These are phyloP conservation scores for Psilanteris sp. DNA, from an alignment of 1,140 invertebrate genomes.

Conservation along the genomic window DNA sequence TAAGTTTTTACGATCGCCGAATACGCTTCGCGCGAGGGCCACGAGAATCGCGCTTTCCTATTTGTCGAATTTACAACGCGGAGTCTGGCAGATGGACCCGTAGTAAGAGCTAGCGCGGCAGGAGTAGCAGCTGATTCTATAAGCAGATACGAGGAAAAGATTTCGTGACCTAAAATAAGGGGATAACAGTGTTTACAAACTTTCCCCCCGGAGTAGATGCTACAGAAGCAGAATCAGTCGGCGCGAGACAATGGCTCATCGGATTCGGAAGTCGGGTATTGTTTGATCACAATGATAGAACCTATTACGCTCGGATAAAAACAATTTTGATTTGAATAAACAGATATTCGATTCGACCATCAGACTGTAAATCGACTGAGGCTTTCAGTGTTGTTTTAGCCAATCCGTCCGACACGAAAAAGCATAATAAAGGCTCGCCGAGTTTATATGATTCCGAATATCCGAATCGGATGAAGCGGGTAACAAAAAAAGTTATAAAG, in stretches of 20 bases:
- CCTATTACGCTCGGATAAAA: too few species aligned
- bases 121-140: slow-evolving; percentile 77
- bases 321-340: too few species aligned
- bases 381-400: too few species aligned
- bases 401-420: too few species aligned
- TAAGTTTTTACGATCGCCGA: slow-evolving; percentile 38
- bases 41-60: background rate
- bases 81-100: slow-evolving; percentile 9
- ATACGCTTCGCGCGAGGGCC: slow-evolving; percentile 9
- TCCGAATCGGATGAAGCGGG: too few species aligned
- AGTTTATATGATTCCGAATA: too few species aligned
- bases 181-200: slow-evolving; percentile 73
- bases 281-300: too few species aligned
- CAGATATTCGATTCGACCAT: too few species aligned
- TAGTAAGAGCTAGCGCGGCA: slow-evolving; percentile 32
- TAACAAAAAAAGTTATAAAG: too few species aligned
- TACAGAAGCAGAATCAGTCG: background rate
- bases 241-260: too few species aligned
- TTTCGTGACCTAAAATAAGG: slow-evolving; percentile 76
- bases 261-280: background rate
- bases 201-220: slow-evolving; percentile 36
- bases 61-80: slow-evolving; percentile 24
- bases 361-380: too few species aligned
- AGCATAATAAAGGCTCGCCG: too few species aligned
- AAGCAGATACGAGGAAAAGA: slow-evolving; percentile 74